Percentiles rank a stretch among this genome's conserved stretches.
phyloP scores from a whole-genome alignment of 2,797 vertebrate genomes.

The Lycodopsis pacificus region DNA sequence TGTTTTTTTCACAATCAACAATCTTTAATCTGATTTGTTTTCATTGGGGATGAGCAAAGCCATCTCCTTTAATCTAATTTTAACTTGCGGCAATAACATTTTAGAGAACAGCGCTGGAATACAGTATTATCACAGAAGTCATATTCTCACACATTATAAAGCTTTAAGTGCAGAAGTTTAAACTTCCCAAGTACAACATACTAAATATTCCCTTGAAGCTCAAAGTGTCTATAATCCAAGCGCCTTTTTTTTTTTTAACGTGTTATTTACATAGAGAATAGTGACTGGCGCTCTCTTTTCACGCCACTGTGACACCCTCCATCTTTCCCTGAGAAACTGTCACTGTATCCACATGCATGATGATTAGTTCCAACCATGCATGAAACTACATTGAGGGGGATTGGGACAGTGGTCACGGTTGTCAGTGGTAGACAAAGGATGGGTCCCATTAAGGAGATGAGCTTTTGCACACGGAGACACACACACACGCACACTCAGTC shows the following conservation, averaged over 20 bases:
- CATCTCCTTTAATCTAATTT: constrained; percentile 1
- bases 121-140: neutral
- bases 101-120: neutral
- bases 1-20: constrained; percentile 8
- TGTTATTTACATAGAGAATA: constrained; percentile 43
- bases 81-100: constrained; percentile 6
- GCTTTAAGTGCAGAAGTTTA: constrained; percentile 6
- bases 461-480: constrained; percentile 46
- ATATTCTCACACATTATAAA: neutral
- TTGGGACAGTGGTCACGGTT: constrained; percentile 74
- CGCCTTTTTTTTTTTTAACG: neutral
- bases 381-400: constrained; percentile 75
- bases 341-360: constrained; percentile 72
- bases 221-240: constrained; percentile 14
- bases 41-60: neutral
- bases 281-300: constrained; percentile 31
- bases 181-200: constrained; percentile 12
- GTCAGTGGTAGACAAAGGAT: constrained; percentile 77
- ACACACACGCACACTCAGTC: constrained; percentile 26
- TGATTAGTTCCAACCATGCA: constrained; percentile 79
- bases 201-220: constrained; percentile 12
- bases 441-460: constrained; percentile 73
- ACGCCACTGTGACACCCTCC: constrained; percentile 38
- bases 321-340: constrained; percentile 64
- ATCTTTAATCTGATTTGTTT: constrained; percentile 9